These are phyloP conservation scores for Drosophila recens DNA, from an alignment of 2,888 invertebrate species.

Conservation along the genomic window DNA sequence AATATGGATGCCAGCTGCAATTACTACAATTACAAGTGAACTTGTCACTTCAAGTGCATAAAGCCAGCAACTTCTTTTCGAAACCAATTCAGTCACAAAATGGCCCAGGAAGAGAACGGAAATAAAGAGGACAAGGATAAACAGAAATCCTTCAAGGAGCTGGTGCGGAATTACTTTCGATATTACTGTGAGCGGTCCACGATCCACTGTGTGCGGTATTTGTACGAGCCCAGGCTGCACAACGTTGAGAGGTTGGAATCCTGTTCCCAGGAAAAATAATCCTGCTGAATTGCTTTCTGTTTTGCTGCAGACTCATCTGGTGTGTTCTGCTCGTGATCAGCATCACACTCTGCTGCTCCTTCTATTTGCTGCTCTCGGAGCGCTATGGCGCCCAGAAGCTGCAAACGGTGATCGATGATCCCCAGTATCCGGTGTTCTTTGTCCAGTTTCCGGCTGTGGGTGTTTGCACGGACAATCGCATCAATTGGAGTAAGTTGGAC, in stretches of 20 bases:
- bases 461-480: slow-evolving; percentile 82
- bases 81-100: slow-evolving; percentile 29
- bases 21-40: slow-evolving; percentile 37
- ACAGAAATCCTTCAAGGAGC: slow-evolving; percentile 54
- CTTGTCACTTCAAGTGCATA: slow-evolving; percentile 24
- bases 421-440: slow-evolving; percentile 82
- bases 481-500: slow-evolving; percentile 82
- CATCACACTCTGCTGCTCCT: slow-evolving; percentile 65
- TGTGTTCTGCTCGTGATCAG: slow-evolving; percentile 72
- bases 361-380: slow-evolving; percentile 72
- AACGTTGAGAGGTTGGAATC: slow-evolving; percentile 75
- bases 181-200: slow-evolving; percentile 82
- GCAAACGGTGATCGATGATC: slow-evolving; percentile 83
- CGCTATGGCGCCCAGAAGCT: slow-evolving; percentile 77
- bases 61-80: not conserved
- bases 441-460: slow-evolving; percentile 83
- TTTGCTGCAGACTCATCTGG: slow-evolving; percentile 77
- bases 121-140: not conserved
- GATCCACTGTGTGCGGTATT: slow-evolving; percentile 83
- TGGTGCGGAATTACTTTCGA: slow-evolving; percentile 74
- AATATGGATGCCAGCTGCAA: slow-evolving; percentile 46
- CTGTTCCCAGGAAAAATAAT: not conserved
- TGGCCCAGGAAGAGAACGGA: slow-evolving; percentile 31
- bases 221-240: slow-evolving; percentile 77
- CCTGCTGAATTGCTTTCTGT: not conserved